phyloP scores from a whole-genome alignment of 2,113 vertebrate genomes.

The Balaenoptera acutorostrata region DNA sequence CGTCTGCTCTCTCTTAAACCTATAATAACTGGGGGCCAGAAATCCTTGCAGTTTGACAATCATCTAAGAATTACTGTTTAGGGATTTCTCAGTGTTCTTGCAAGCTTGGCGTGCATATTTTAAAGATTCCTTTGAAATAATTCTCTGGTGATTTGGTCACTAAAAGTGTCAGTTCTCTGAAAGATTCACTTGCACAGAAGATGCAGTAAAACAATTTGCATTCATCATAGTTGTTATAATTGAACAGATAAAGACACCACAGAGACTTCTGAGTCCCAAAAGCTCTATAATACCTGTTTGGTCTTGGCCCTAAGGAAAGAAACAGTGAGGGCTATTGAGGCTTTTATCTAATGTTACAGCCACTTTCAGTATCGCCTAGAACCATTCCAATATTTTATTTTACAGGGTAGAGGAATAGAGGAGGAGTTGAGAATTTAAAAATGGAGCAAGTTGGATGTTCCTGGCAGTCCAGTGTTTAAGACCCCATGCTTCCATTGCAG shows the following conservation, averaged over 20 bases:
- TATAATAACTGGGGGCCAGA: neutral
- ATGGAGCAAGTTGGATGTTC: neutral
- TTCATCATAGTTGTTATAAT: constrained; percentile 50
- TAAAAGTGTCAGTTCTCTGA: constrained; percentile 38
- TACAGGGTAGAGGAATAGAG: neutral
- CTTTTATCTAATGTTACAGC: neutral
- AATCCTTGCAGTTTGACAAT: constrained; percentile 24
- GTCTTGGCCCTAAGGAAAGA: neutral
- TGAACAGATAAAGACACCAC: constrained; percentile 56
- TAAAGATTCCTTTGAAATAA: constrained; percentile 51
- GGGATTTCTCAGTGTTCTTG: constrained; percentile 43
- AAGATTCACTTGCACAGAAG: constrained; percentile 35
- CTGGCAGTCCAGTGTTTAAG: too few relatives aligned
- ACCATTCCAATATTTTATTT: neutral
- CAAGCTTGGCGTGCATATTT: neutral
- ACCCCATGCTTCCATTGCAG: too few relatives aligned
- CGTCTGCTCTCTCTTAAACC: neutral
- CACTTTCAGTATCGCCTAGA: neutral
- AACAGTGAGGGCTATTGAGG: neutral
- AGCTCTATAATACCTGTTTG: neutral
- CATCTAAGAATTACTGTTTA: neutral
- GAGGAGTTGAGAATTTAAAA: neutral
- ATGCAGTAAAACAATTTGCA: constrained; percentile 27
- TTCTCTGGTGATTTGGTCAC: constrained; percentile 42
- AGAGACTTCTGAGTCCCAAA: neutral